Base-by-base conservation (phyloP, 2,888 invertebrate genomes). In the Cactoblastis cactorum region DNA sequence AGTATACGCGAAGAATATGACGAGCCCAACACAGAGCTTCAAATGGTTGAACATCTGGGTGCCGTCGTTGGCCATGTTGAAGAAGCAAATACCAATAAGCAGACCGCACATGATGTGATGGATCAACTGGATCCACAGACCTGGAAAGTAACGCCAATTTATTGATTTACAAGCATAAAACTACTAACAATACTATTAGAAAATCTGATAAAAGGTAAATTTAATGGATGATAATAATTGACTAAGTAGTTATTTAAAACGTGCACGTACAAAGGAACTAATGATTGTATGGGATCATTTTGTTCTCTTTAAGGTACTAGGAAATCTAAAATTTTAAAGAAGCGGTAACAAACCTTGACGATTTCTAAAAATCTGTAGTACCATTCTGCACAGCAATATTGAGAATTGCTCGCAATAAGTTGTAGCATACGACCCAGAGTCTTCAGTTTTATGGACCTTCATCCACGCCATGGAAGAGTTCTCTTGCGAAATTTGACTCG, bases 31-130 rank as follows among this genome's bases (percentile, higher is more conserved):
- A 65, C 93, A 93, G 69, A 92, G 89, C 70, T 94, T 94, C 53
- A 94, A 80, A 63, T 93, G 94, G 62, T 92, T 92, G 71, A 93
- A 94, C 92, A 93, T 93, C 61, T 93, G 90, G 0, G 85, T 78
- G 17, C 93, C 93, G 53, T 93, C 92, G 63, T 92, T 92, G 1
- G 92, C 93, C 74, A 91, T 87, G 53, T 92, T 90, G 67, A 90
- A 91, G 75, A 93, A 93, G 56, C 93, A 91, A 6, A 91, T 60
- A 12, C 92, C 92, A 53, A 90, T 73, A 32, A 92, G 82, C 1
- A 92, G 9, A 0, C 91, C 92, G 61, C 93, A 93, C 71, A 92
- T 77, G 2, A 91, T 58, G 71, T 94, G 93, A 63, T 94, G 93
- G 3, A 91, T 58, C 4, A 91, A 71, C 69, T 93, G 93, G 53